Conservation (phyloP, 2,797 vertebrate genomes). For the Malacoctenus gilli region DNA sequence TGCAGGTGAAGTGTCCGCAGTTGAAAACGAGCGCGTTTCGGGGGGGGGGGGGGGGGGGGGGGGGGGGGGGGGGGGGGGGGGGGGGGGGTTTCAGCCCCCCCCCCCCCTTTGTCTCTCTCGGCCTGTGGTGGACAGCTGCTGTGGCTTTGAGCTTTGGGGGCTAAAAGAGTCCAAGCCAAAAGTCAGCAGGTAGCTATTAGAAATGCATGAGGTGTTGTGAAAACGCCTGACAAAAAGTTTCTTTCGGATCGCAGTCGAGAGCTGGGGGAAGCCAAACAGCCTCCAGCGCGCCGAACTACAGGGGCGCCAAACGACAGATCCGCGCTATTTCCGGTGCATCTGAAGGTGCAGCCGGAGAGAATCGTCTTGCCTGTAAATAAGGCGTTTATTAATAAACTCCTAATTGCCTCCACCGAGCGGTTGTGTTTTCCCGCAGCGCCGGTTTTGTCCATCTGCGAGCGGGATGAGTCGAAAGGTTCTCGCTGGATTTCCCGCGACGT, state of each 20-base stretch:
- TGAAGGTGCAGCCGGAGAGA: background rate
- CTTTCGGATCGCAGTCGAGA: slow-evolving; percentile 16
- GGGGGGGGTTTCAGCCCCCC: slow-evolving; percentile 18
- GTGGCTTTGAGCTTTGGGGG: background rate
- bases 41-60: no score
- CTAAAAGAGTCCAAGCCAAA: background rate
- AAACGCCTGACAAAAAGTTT: slow-evolving; percentile 8
- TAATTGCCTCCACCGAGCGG: no score
- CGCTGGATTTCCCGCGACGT: no score
- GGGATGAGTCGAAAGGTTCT: no score
- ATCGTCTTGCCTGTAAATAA: background rate
- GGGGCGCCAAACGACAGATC: background rate
- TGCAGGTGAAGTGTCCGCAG: no score
- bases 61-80: slow-evolving; percentile 53
- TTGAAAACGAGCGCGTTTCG: no score
- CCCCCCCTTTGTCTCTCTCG: slow-evolving; percentile 18
- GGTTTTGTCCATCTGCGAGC: no score
- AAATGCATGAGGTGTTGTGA: background rate
- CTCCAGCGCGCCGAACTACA: background rate
- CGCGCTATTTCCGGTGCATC: background rate
- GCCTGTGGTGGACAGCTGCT: slow-evolving; percentile 17
- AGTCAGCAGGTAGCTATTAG: background rate
- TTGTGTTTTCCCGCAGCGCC: no score
- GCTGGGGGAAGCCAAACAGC: slow-evolving; percentile 2
- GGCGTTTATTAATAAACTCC: no score